phyloP scores from a whole-genome alignment of 2,888 invertebrate genomes.

The Acrocera orbiculus region DNA sequence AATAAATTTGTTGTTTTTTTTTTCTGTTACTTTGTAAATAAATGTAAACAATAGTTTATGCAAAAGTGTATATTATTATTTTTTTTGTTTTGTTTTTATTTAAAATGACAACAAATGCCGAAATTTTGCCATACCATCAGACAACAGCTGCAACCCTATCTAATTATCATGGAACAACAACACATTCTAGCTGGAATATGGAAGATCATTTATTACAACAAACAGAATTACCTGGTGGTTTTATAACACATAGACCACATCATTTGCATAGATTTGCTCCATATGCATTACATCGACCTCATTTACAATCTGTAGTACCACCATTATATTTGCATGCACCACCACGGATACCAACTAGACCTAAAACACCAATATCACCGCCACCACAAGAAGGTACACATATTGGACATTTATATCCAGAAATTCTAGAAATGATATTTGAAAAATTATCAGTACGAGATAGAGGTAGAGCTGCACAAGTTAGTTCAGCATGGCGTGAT shows the following conservation, averaged over 20 bases:
- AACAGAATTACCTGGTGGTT: constrained; percentile 27
- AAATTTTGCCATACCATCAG: constrained; percentile 29
- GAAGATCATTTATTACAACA: constrained; percentile 17
- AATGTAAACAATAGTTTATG: too few species aligned
- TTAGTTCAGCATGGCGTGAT: constrained; percentile 77
- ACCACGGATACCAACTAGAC: constrained; percentile 16
- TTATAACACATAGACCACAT: constrained; percentile 22
- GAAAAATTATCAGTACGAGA: constrained; percentile 74
- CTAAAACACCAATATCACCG: constrained; percentile 23
- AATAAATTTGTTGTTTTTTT: too few species aligned
- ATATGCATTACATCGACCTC: constrained; percentile 49
- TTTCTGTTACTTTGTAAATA: too few species aligned
- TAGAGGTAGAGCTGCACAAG: constrained; percentile 79
- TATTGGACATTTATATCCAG: constrained; percentile 79
- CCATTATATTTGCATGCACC: constrained; percentile 15
- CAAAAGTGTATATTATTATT: too few species aligned
- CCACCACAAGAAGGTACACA: constrained; percentile 45
- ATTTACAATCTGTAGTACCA: constrained; percentile 24
- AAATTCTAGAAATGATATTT: constrained; percentile 82
- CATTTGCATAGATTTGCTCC: constrained; percentile 36
- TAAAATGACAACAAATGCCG: constrained; percentile 26
- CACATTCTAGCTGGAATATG: constrained; percentile 6
- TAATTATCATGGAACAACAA: constrained; percentile 21
- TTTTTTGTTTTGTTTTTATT: too few species aligned
- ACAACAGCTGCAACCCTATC: constrained; percentile 24